Base-by-base conservation (phyloP, 2,797 vertebrate genomes). In the Austrolebias charrua region DNA sequence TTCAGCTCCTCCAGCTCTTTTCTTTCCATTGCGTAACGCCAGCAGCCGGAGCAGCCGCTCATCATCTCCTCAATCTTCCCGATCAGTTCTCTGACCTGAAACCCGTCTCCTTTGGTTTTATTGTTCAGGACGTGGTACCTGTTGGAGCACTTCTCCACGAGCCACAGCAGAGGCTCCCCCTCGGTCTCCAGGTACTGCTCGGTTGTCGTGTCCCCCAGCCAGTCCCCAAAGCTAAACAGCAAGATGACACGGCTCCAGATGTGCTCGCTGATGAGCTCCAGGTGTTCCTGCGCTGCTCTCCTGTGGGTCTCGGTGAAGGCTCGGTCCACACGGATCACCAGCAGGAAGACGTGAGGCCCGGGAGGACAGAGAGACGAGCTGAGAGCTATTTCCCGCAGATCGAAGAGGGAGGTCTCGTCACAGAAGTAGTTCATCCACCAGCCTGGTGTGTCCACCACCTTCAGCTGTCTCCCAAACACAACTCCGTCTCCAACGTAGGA, bases 331-430 rank as follows among this genome's bases (percentile, higher is more conserved):
- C 91, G 92, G 35, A 91, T 73, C 58, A 90, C 85, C 67, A 94
- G 81, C 49, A 94, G 85, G 60, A 94, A 79, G 66, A 82, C 80
- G 0, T 94, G 90, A n/a, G 93, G 92, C 18, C 92, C 93, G 0
- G 91, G 92, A n/a, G 79, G 86, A 5, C 86, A 91, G 15, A 89
- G 81, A 2, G 79, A 82, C 50, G 78, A 29, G 10, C 92, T 81
- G 19, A 87, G 42, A n/a, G 59, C 54, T 56, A 89, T 9, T 88
- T 91, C 82, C 78, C 86, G 49, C 8, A 24, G 69, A 72, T 92
- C 88, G 1, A 90, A 90, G 19, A 47, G 4, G 4, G 88, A 29
- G 9, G 48, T 90, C 63, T 91, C 81, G 0, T 78, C 54, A 3
- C 64, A 18, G 62, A 83, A 86, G 79, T 86, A 89, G 73, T 91